Percentiles rank a stretch among this genome's conserved stretches.
Conservation (phyloP, 2,888 invertebrate genomes). For the Hipparchia sbordonii region DNA sequence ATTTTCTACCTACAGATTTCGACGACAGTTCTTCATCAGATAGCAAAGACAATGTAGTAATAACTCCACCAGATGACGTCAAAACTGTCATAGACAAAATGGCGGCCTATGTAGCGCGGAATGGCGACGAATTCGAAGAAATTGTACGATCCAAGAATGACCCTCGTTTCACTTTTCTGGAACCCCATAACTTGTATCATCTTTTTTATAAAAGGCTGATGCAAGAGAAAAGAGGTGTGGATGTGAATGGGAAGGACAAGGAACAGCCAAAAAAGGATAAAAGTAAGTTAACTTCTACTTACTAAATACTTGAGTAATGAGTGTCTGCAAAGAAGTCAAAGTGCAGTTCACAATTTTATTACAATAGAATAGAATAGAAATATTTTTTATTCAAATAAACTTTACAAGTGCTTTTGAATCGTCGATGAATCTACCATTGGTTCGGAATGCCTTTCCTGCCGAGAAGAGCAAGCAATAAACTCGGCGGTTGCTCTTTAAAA, state of each 20-base stretch:
- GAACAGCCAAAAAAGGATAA: constrained; percentile 39
- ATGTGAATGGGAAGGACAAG: constrained; percentile 52
- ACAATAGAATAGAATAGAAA: too few species aligned
- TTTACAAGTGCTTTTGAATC: too few species aligned
- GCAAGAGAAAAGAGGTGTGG: constrained; percentile 58
- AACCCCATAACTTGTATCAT: constrained; percentile 89
- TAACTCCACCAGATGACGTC: constrained; percentile 90
- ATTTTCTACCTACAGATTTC: constrained; percentile 51
- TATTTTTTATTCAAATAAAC: too few species aligned
- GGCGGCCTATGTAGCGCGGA: constrained; percentile 97
- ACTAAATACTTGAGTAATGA: too few species aligned
- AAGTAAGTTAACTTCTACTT: constrained; percentile 26
- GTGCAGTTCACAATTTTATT: too few species aligned
- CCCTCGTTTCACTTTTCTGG: constrained; percentile 93
- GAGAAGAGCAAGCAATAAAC: too few species aligned
- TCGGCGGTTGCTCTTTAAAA: too few species aligned
- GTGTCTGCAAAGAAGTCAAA: too few species aligned
- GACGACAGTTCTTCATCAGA: constrained; percentile 65
- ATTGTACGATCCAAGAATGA: constrained; percentile 93
- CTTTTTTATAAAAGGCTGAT: constrained; percentile 88
- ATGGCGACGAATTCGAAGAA: constrained; percentile 96
- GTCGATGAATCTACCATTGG: too few species aligned
- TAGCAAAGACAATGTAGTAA: constrained; percentile 64
- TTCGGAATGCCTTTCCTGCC: too few species aligned
- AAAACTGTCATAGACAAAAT: constrained; percentile 97